Percentiles rank a stretch among this genome's conserved stretches.
Evolutionary conservation across 2,113 vertebrate genomes (phyloP).

Genomic region (Cyphomyrus plagiostoma): DNA sequence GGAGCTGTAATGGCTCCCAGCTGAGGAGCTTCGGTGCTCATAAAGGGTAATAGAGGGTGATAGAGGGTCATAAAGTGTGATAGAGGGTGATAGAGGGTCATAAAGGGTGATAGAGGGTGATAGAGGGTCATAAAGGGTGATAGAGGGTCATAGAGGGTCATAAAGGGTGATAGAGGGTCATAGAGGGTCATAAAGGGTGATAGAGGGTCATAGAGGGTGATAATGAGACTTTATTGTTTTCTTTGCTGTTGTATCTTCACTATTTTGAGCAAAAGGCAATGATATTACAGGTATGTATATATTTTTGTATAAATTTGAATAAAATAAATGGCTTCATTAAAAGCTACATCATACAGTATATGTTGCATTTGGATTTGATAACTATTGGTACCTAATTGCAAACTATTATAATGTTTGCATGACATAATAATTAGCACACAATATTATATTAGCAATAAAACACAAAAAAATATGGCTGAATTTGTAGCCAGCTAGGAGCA

Average conservation of each 20-base stretch:
- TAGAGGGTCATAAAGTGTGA: not conserved
- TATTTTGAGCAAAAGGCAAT: not conserved
- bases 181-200: too few relatives aligned
- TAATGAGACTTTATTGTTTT: not conserved
- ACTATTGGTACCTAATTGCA: not conserved
- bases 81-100: too few relatives aligned
- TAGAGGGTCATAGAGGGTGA: too few relatives aligned
- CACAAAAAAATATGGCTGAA: not conserved
- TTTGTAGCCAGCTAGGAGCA: not conserved
- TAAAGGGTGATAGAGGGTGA: too few relatives aligned
- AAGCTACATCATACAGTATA: not conserved
- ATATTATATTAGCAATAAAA: not conserved
- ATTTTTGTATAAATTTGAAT: not conserved
- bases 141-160: too few relatives aligned
- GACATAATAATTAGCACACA: not conserved
- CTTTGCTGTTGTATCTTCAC: not conserved
- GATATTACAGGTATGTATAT: not conserved
- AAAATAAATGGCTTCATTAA: not conserved
- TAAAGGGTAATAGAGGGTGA: too few relatives aligned
- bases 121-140: too few relatives aligned
- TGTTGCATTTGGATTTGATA: not conserved
- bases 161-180: too few relatives aligned
- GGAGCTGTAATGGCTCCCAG: slow-evolving; percentile 21
- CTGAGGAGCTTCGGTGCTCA: not conserved
- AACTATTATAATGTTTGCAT: not conserved